These are phyloP conservation scores for Charina bottae DNA, from an alignment of 2,113 vertebrate genomes.

Conservation along the genomic window DNA sequence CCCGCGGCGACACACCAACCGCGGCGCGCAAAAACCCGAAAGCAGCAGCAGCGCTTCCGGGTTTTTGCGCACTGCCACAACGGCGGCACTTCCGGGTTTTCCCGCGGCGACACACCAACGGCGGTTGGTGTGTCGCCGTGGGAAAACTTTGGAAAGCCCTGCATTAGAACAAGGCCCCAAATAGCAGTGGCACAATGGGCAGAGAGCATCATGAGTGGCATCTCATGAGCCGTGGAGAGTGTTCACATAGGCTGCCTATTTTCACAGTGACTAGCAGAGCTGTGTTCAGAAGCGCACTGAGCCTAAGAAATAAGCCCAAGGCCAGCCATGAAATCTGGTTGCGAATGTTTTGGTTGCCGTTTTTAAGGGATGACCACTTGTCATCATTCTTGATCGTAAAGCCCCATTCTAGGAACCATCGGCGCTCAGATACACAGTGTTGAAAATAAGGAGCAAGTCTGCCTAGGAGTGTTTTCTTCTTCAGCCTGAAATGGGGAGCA, in stretches of 20 bases:
- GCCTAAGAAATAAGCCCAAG: neutral
- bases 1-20: no score
- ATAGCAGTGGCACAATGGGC: neutral
- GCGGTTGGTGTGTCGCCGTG: no score
- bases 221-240: neutral
- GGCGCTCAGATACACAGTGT: no score
- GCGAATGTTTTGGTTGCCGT: neutral
- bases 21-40: no score
- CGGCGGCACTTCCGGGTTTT: no score
- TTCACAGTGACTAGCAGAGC: neutral
- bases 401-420: neutral
- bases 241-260: neutral
- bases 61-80: no score
- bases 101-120: no score
- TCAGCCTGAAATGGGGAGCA: neutral
- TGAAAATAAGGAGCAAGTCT: no score
- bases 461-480: neutral
- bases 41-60: no score
- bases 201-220: neutral
- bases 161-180: neutral
- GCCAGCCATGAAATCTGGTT: neutral
- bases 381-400: neutral
- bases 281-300: neutral
- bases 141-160: no score
- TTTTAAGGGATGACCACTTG: neutral